Evolutionary conservation across 2,797 vertebrate species (phyloP).

Genomic region (Chrosomus eos): DNA sequence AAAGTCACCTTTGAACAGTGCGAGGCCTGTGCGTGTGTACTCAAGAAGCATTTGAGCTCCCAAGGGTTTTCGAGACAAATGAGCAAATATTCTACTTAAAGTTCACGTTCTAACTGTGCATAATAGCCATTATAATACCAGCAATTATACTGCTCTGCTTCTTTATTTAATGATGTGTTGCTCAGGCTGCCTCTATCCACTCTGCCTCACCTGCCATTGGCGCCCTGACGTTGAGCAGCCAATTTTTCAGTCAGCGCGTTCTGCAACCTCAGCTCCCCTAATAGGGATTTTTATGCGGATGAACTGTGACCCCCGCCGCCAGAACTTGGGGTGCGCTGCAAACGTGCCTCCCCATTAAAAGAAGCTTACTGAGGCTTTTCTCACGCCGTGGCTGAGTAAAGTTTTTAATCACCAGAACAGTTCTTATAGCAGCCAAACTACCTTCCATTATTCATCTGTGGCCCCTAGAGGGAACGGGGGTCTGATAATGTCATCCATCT

Average conservation of each 20-base stretch:
- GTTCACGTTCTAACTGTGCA: slow-evolving; percentile 77
- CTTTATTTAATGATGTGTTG: slow-evolving; percentile 76
- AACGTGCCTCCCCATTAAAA: slow-evolving; percentile 85
- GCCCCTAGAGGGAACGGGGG: slow-evolving; percentile 69
- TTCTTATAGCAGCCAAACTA: slow-evolving; percentile 77
- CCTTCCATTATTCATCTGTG: slow-evolving; percentile 79
- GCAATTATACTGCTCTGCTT: slow-evolving; percentile 79
- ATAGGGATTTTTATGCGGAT: slow-evolving; percentile 76
- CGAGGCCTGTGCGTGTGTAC: slow-evolving; percentile 61
- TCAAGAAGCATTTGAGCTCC: slow-evolving; percentile 68
- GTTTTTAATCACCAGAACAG: slow-evolving; percentile 83
- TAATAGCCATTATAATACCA: slow-evolving; percentile 82
- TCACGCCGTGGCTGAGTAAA: slow-evolving; percentile 75
- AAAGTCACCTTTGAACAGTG: slow-evolving; percentile 55
- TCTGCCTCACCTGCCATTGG: slow-evolving; percentile 74
- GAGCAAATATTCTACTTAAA: slow-evolving; percentile 67
- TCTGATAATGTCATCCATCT: slow-evolving; percentile 76
- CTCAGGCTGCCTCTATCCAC: slow-evolving; percentile 65
- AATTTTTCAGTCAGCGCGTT: slow-evolving; percentile 86
- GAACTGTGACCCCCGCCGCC: slow-evolving; percentile 79
- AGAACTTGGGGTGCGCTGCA: slow-evolving; percentile 73
- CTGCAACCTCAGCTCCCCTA: slow-evolving; percentile 88
- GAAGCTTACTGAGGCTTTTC: slow-evolving; percentile 84
- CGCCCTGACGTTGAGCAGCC: slow-evolving; percentile 73
- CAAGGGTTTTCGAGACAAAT: slow-evolving; percentile 79